Base-by-base conservation (phyloP, 2,113 vertebrate genomes). In the Notothenia rossii region DNA sequence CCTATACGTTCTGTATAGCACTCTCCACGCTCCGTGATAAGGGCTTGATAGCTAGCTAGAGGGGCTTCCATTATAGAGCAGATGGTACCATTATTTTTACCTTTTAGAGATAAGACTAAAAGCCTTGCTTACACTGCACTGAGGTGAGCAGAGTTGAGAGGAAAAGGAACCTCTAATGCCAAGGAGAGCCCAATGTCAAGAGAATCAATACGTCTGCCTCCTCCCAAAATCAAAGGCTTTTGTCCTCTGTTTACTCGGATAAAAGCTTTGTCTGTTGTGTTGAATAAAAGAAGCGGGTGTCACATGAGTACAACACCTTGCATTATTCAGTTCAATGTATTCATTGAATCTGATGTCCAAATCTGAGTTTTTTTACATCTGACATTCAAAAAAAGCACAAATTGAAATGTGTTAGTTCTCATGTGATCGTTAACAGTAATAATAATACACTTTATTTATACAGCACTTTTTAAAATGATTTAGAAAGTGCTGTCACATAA, bases 71-170 rank as follows among this genome's bases (percentile, higher is more conserved):
- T 79, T 81, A 83, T 79, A 77, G 61, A 81, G 81, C 86, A 84
- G 72, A 85, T 77, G 83, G 77, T 77, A 86, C 91, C 90, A 89
- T 89, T 90, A 85, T 86, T 91, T 91, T 1, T 90, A 91, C 93
- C 88, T 91, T 79, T 79, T 67, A 75, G 72, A 90, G 89, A 93
- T 88, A 89, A 89, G 87, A 91, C 91, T 83, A 89, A 91, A 94
- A 86, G 77, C 70, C 36, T 54, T 69, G 84, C 78, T 85, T 79
- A 67, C 71, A 79, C 71, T 74, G 66, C 86, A 91, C 86, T 78
- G 64, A 79, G 83, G 81, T 83, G 90, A 92, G 89, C 89, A 89
- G 83, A 92, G 84, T 77, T 68, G 71, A 79, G 77, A 85, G 77
- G 75, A 84, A 84, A 90, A 80, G 86, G 61, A 85, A 84, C 81